Evolutionary conservation across 1,140 invertebrate genomes (phyloP).

Genomic region (Cardiocondyla obscurior): DNA sequence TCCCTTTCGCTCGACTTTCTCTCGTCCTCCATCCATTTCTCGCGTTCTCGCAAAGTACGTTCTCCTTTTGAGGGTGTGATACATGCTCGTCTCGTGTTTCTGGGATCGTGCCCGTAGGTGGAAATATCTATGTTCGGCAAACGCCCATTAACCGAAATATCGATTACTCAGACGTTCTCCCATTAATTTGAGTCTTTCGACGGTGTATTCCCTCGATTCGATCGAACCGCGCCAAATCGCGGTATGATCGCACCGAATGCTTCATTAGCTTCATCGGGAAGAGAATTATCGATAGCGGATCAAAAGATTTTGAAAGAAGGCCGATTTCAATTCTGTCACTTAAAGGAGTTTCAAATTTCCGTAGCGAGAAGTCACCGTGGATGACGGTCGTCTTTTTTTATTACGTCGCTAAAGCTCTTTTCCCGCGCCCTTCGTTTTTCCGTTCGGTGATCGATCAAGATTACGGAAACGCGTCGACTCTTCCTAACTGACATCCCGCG

Average conservation of each 20-base stretch:
- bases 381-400: conserved; percentile 54
- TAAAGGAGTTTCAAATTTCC: conserved; percentile 3
- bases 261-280: neutral
- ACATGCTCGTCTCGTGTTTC: neutral
- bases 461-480: conserved; percentile 40
- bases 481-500: neutral
- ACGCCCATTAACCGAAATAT: conserved; percentile 28
- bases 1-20: conserved; percentile 40
- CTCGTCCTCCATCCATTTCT: neutral
- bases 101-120: neutral
- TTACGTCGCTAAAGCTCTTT: neutral
- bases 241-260: neutral
- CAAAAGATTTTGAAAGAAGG: conserved; percentile 15
- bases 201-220: neutral
- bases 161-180: neutral
- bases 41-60: no score
- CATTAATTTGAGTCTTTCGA: conserved; percentile 29
- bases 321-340: conserved; percentile 34
- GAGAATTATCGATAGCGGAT: neutral
- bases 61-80: neutral
- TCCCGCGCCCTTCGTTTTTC: neutral
- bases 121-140: neutral
- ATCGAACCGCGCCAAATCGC: conserved; percentile 7
- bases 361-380: conserved; percentile 30
- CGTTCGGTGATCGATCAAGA: conserved; percentile 61